Percentiles rank a stretch among this genome's conserved stretches.
Conservation (phyloP, 2,888 invertebrate genomes). For the Brachycybe producta region DNA sequence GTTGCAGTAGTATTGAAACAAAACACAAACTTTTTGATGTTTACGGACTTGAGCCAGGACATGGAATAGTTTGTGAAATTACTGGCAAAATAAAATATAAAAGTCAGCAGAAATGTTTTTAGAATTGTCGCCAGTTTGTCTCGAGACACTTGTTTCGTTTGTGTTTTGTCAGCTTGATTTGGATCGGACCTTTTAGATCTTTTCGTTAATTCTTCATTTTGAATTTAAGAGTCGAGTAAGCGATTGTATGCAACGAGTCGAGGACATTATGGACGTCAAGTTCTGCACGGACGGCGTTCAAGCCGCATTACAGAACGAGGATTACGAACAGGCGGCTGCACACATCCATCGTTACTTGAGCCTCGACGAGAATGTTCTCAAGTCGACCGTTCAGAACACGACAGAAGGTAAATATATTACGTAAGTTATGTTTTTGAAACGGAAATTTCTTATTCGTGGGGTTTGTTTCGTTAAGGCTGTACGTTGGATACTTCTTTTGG, state of each 20-base stretch:
- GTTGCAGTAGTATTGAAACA: too few relatives aligned
- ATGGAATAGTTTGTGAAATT: too few relatives aligned
- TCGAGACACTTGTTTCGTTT: too few relatives aligned
- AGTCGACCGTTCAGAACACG: slow-evolving; percentile 62
- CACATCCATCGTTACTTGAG: slow-evolving; percentile 87
- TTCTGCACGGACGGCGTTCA: slow-evolving; percentile 95
- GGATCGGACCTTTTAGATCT: too few relatives aligned
- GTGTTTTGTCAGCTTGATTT: too few relatives aligned
- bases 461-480: slow-evolving; percentile 36
- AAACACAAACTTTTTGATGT: too few relatives aligned
- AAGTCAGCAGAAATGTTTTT: too few relatives aligned
- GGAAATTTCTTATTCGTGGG: not conserved
- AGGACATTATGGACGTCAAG: slow-evolving; percentile 86
- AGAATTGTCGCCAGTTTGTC: too few relatives aligned
- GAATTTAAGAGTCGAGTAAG: slow-evolving; percentile 67
- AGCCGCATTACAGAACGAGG: slow-evolving; percentile 80
- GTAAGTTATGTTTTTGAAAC: not conserved
- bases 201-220: not conserved
- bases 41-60: too few relatives aligned
- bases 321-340: slow-evolving; percentile 92
- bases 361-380: slow-evolving; percentile 73
- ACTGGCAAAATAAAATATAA: too few relatives aligned
- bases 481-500: slow-evolving; percentile 56
- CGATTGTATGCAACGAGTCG: slow-evolving; percentile 84
- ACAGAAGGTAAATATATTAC: slow-evolving; percentile 43